Evolutionary conservation across 1,140 invertebrate species (phyloP), one percentile per base, ranked within the genome.

Genomic region (Octopus sinensis): DNA sequence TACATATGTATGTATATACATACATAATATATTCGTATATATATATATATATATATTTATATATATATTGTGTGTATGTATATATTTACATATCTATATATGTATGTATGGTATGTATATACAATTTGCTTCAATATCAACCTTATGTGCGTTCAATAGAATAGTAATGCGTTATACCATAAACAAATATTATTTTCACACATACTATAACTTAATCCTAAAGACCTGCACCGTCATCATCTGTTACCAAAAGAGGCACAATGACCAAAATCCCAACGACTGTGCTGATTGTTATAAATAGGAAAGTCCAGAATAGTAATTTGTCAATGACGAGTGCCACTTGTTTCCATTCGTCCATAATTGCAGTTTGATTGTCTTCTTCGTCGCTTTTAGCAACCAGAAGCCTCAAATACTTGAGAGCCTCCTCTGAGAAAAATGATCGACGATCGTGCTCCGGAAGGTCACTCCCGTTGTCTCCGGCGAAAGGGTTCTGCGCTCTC

Each of bases 271-370:
- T 99, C 51, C 96, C 96, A 84, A 99, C 93, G 5, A 97, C 98
- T 17, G 93, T 93, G 9, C 95, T 95, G 23, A 96, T 95, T 54
- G 98, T 99, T n/a, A 98, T 96, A 79, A 97, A 93, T 92, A 99
- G 98, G 92, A 99, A 99, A 86, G 98, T 95, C 90, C 97, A 98
- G 81, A 99, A 93, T 90, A 99, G 96, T 77, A 99, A 92, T 87
- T 98, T 94, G 93, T 99, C 98, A 85, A 99, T 98, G 54, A 99
- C 97, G 96, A 98, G 98, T 52, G 97, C 97, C 7, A 99, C 97
- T 90, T 98, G 99, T 89, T 98, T 99, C 98, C 98, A 99, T 92
- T 99, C 98, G 80, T 89, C 85, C 23, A 84, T 83, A 52, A 88
- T 84, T 53, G 87, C 85, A 43, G 82, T 76, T 43, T 85, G 83